These are phyloP conservation scores for Limulus polyphemus DNA, from an alignment of 2,888 invertebrate species.

Conservation along the genomic window DNA sequence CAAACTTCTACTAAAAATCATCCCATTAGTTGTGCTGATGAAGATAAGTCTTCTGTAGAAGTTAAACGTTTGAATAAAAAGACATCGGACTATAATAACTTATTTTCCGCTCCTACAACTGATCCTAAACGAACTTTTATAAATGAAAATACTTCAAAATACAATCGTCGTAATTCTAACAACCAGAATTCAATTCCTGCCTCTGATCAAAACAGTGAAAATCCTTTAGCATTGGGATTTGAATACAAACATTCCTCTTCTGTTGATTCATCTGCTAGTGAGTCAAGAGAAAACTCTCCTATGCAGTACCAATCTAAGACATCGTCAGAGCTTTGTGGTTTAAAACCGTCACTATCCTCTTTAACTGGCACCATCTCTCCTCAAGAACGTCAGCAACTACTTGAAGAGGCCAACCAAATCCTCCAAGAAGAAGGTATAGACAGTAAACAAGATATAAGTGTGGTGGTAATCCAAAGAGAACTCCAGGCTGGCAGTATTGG, in stretches of 20 bases:
- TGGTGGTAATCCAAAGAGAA: conserved; percentile 54
- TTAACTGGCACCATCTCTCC: conserved; percentile 47
- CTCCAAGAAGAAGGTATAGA: conserved; percentile 42
- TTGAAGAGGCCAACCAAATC: conserved; percentile 54
- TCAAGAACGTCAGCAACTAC: conserved; percentile 49
- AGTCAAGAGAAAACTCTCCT: conserved; percentile 28
- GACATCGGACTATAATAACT: too few relatives aligned
- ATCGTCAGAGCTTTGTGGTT: conserved; percentile 41
- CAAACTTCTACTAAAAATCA: too few relatives aligned
- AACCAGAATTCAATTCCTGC: too few relatives aligned
- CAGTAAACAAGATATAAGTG: conserved; percentile 45
- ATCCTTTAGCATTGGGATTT: too few relatives aligned
- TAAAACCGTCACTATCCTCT: conserved; percentile 47
- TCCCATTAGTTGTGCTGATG: too few relatives aligned
- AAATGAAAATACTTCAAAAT: too few relatives aligned
- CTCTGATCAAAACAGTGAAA: too few relatives aligned
- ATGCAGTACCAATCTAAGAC: conserved; percentile 32
- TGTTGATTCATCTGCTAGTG: conserved; percentile 44
- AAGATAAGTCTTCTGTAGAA: too few relatives aligned
- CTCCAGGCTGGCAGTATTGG: conserved; percentile 40
- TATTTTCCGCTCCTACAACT: too few relatives aligned
- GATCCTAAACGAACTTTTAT: too few relatives aligned
- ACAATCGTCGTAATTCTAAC: too few relatives aligned
- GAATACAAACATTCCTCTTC: conserved; percentile 42
- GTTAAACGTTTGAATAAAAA: too few relatives aligned